Evolutionary conservation across 2,797 vertebrate genomes (phyloP), one percentile per base, ranked within the genome.

Genomic region (Vespertilio murinus): DNA sequence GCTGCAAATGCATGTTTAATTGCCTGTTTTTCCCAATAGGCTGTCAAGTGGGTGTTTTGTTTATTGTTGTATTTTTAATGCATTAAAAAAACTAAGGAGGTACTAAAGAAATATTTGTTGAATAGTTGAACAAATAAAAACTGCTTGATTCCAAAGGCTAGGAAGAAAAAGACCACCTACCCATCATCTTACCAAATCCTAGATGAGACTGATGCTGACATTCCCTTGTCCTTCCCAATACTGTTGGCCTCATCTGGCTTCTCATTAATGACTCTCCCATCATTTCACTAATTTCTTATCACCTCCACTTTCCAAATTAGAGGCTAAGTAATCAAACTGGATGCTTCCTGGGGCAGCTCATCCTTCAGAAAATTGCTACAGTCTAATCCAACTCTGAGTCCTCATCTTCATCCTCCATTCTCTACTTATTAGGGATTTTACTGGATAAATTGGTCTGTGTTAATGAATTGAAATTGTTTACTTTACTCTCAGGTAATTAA

Each of bases 401-500:
- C 17, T 93, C 70, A 83, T 95, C 96, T 95, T 96, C 33, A 40
- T 81, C 38, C 52, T 79, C n/a, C 5, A 75, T 40, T 9, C 67
- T 1, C 45, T 80, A 52, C 79, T 94, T 87, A 65, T 35, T 77
- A 94, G 52, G 83, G 45, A 90, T 64, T 97, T 98, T 96, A 82
- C 85, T 73, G 49, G 82, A 93, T 93, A 81, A 96, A 90, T 86
- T 81, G 49, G 71, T 67, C 5, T 22, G 17, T 33, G 95, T 93
- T 92, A 95, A 92, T 67, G 54, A 91, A 95, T 87, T 91, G 79
- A 95, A 98, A 95, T 95, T 40, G 85, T 96, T 93, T 95, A 81
- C 94, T 97, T 92, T 78, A 80, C 67, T 96, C 88, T 93, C 84
- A 4, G 3, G 85, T 96, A 97, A 95, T 97, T 97, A 97, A 94